Percentiles rank a stretch among this genome's conserved stretches.
Evolutionary conservation across 2,888 invertebrate genomes (phyloP).

Genomic region (Aspidiotus rigidus): DNA sequence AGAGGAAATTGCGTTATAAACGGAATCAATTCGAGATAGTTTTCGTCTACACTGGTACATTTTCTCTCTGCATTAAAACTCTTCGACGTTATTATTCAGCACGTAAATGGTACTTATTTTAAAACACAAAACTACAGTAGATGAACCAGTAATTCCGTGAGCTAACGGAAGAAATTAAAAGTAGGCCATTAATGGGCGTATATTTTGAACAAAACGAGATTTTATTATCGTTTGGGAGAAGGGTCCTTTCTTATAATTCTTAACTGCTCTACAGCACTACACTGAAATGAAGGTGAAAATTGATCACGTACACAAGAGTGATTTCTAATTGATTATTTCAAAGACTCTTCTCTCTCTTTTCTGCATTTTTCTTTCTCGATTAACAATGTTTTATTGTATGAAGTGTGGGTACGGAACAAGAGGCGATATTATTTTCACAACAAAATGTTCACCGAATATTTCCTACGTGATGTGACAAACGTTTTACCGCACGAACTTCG

Average conservation of each 20-base stretch:
- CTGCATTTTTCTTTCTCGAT: not conserved
- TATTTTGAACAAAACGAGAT: not conserved
- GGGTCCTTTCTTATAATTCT: no score
- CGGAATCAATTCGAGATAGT: no score
- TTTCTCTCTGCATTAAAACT: no score
- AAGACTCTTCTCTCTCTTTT: not conserved
- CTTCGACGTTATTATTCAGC: not conserved
- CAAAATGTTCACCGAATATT: constrained; percentile 26
- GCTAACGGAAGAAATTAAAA: constrained; percentile 16
- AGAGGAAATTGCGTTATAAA: no score
- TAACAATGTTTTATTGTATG: not conserved
- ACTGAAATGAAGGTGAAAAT: constrained; percentile 11
- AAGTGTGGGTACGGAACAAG: not conserved
- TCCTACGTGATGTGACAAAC: constrained; percentile 26
- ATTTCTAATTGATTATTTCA: constrained; percentile 29
- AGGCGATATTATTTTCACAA: constrained; percentile 2
- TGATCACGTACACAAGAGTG: constrained; percentile 15
- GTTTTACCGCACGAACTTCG: constrained; percentile 26
- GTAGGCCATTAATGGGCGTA: constrained; percentile 5
- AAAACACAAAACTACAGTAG: not conserved
- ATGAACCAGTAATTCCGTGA: not conserved
- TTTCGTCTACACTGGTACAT: no score
- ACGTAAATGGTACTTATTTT: not conserved
- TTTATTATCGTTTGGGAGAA: no score
- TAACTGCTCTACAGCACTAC: no score